Evolutionary conservation across 2,888 invertebrate genomes (phyloP).

Genomic region (Lithophane ornitopus): DNA sequence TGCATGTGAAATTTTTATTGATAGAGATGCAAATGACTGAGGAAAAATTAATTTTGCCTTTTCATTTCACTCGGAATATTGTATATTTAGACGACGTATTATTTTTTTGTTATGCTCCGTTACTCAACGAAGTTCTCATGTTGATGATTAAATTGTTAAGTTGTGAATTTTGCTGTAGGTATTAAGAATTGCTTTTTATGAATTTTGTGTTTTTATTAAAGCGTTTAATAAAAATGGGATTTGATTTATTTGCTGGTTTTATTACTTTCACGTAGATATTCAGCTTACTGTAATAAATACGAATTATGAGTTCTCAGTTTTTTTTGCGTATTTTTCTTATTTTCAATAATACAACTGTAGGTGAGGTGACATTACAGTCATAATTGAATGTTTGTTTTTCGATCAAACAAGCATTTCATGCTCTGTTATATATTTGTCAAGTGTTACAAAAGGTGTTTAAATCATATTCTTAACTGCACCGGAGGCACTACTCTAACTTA

Average conservation of each 20-base stretch:
- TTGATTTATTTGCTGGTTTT: constrained; percentile 6
- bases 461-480: neutral
- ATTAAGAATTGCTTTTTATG: constrained; percentile 1
- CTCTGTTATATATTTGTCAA: neutral
- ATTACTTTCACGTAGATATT: neutral
- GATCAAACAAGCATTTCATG: neutral
- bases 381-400: neutral
- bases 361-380: neutral
- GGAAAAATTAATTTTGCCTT: constrained; percentile 49
- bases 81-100: constrained; percentile 36
- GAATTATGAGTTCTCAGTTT: too few relatives aligned
- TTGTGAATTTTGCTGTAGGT: neutral
- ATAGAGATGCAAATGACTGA: constrained; percentile 54
- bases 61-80: constrained; percentile 30
- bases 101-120: constrained; percentile 11
- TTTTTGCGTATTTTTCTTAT: neutral
- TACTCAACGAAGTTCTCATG: constrained; percentile 18
- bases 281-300: neutral
- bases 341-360: too few relatives aligned
- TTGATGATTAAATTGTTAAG: constrained; percentile 9
- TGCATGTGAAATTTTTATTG: constrained; percentile 48
- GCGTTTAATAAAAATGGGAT: neutral
- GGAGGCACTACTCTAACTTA: neutral
- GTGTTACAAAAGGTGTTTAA: neutral
- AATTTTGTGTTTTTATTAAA: neutral